These are phyloP conservation scores for Epinotia brunnichana DNA, from an alignment of 2,888 invertebrate species.

Conservation along the genomic window DNA sequence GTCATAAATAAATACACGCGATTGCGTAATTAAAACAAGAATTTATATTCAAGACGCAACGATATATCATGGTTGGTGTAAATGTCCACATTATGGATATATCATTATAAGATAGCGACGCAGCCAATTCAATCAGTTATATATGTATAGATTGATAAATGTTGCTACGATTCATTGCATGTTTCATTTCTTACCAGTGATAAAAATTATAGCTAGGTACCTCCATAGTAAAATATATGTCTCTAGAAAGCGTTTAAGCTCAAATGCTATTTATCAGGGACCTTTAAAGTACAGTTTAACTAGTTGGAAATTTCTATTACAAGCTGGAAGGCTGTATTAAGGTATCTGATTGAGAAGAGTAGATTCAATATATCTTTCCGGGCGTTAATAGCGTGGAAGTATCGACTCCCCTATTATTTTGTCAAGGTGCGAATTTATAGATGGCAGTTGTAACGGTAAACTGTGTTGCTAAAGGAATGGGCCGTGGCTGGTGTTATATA, in stretches of 20 bases:
- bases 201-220: not conserved
- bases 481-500: constrained; percentile 56
- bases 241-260: constrained; percentile 33
- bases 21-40: constrained; percentile 50
- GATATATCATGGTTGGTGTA: constrained; percentile 51
- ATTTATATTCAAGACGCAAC: constrained; percentile 54
- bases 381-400: constrained; percentile 81
- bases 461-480: constrained; percentile 58
- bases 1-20: constrained; percentile 42
- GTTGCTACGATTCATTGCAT: not conserved
- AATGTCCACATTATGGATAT: constrained; percentile 59
- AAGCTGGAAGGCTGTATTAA: constrained; percentile 69
- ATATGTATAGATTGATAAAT: constrained; percentile 14
- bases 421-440: constrained; percentile 82
- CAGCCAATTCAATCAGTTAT: constrained; percentile 34
- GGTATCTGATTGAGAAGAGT: constrained; percentile 81
- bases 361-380: constrained; percentile 79
- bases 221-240: constrained; percentile 13
- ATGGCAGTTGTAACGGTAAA: constrained; percentile 74
- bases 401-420: constrained; percentile 82
- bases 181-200: constrained; percentile 4
- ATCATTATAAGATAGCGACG: constrained; percentile 30
- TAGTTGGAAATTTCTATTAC: constrained; percentile 64
- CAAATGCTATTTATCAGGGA: constrained; percentile 42
- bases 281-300: constrained; percentile 43